Base-by-base conservation (phyloP, 2,888 invertebrate genomes). In the Orchesella flavescens region DNA sequence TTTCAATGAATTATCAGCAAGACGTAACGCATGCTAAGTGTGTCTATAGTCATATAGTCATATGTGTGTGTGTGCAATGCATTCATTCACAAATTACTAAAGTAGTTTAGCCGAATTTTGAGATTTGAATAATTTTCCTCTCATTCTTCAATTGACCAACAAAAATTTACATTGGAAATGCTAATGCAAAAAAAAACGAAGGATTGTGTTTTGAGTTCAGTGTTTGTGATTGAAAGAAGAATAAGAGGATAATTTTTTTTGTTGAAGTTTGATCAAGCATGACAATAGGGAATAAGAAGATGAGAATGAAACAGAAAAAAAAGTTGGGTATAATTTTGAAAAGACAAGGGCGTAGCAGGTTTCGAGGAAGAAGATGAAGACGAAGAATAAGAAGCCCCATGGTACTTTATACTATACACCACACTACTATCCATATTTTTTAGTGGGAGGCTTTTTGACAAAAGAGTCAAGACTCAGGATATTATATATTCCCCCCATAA, bases 401-500 rank as follows among this genome's bases (percentile, higher is more conserved):
- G 24, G 63, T 24, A 34, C 7, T 34, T 34, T 34, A 2, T 34
- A 34, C 34, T 34, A 34, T 24, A 34, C 7, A 4, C 7, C 7
- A 2, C 7, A 34, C 34, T 34, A 34, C 34, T 24, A 57, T 19
- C 17, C 19, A 10, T 15, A 15, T 23, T 10, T 23, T 10, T n/a
- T 66, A 43, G 71, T 49, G 78, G 46, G 59, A 24, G 59, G 78
- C 23, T 77, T 77, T 69, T 63, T 63, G 63, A 78, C 78, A 78
- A 13, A 53, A 34, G 34, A 34, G 34, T 34, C 63, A 34, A 63
- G 13, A 34, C 34, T 15, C 10, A 24, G 34, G 34, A 63, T 24
- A 34, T 13, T 63, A 53, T 78, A 78, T 72, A 72, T 79, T 34
- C 57, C 73, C 73, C 72, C 72, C 79, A 34, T 79, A 79, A 79